phyloP scores from a whole-genome alignment of 1,140 invertebrate genomes.

The Pararge aegeria region DNA sequence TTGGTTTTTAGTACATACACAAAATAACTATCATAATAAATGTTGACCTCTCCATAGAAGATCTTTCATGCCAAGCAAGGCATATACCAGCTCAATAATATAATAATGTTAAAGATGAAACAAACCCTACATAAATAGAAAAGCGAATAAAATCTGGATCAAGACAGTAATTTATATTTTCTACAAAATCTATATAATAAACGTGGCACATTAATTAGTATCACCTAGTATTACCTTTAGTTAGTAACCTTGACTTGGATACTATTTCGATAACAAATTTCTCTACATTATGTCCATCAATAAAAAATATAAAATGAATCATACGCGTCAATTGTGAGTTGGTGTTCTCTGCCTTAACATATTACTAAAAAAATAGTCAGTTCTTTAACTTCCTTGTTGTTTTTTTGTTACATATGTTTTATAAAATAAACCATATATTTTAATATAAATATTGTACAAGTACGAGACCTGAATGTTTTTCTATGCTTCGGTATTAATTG shows the following conservation, averaged over 20 bases:
- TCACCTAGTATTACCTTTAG: constrained; percentile 69
- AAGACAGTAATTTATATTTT: constrained; percentile 20
- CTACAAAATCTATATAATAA: background rate
- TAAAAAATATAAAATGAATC: constrained; percentile 80
- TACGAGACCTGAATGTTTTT: too few species aligned
- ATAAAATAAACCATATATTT: too few species aligned
- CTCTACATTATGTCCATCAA: constrained; percentile 77
- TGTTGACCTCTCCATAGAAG: too few species aligned
- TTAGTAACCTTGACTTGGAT: constrained; percentile 67
- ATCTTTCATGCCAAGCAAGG: constrained; percentile 53
- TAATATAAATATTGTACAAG: too few species aligned
- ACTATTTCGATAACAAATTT: constrained; percentile 74
- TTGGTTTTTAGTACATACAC: too few species aligned
- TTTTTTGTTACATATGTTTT: too few species aligned
- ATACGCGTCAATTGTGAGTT: constrained; percentile 79
- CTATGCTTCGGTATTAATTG: too few species aligned
- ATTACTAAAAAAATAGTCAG: too few species aligned
- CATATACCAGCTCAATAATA: constrained; percentile 80
- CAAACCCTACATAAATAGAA: constrained; percentile 79
- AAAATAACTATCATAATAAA: too few species aligned
- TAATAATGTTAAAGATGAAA: constrained; percentile 73
- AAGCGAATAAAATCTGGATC: constrained; percentile 77
- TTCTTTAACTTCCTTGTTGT: too few species aligned
- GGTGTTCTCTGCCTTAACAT: constrained; percentile 45
- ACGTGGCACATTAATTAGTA: too few species aligned